Base-by-base conservation (phyloP, 2,113 vertebrate species). In the Pionites leucogaster region DNA sequence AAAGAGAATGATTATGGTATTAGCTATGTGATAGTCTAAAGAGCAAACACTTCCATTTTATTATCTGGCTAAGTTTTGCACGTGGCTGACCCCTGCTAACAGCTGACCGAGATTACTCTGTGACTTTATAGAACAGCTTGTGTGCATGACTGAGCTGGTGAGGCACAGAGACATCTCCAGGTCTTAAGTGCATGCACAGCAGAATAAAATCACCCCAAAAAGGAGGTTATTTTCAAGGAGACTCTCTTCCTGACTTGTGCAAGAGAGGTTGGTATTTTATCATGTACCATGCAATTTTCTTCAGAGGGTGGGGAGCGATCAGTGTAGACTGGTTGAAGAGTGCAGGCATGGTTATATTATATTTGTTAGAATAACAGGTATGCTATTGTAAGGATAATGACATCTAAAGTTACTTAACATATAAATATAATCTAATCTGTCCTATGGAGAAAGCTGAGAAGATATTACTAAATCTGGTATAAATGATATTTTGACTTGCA, bases 51-150 rank as follows among this genome's bases (percentile, higher is more conserved):
- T 80, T 60, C 35, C 55, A 53, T 65, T 90, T 47, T 63, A 44
- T 62, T 19, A 39, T 72, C 8, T 55, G 77, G 17, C 13, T 63
- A 68, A 50, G 16, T 17, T 57, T 29, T 80, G 63, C 76, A 49
- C 0, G 17, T 92, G 92, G 37, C 72, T 78, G 42, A 6, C n/a
- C 65, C 31, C 86, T 90, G 67, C 75, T 37, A 67, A 1, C 79
- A 92, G 64, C 76, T 96, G 92, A n/a, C 68, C 39, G 64, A 85
- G 86, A 35, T 93, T 35, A 39, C 42, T 83, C 28, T 9, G 55
- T 62, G 60, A 33, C 37, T 76, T 28, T 1, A 8, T n/a, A 39
- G 35, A 50, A 8, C 42, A 57, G 59, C 29, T 31, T 15, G 37
- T 53, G 76, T 67, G 86, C 15, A 6, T 77, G 65, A 9, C 69